Evolutionary conservation across 2,888 invertebrate species (phyloP).

Genomic region (Pandemis corylana): DNA sequence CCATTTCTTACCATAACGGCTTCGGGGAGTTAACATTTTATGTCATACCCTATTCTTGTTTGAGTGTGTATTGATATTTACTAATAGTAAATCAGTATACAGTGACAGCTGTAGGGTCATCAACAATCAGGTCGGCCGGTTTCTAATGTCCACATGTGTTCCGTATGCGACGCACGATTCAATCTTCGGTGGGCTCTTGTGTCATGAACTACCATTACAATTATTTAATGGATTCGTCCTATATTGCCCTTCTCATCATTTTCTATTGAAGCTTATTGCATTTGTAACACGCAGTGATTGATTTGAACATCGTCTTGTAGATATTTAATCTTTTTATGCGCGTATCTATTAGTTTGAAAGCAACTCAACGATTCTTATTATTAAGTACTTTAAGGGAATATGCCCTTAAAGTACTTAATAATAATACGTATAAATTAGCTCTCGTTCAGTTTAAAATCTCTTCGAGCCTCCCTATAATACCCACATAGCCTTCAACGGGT

Average conservation of each 20-base stretch:
- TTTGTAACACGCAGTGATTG: constrained; percentile 25
- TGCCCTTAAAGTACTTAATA: too few relatives aligned
- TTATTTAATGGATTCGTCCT: constrained; percentile 66
- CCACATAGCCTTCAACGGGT: background rate
- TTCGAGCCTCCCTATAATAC: background rate
- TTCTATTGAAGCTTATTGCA: constrained; percentile 54
- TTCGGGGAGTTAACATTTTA: constrained; percentile 28
- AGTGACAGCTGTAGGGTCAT: constrained; percentile 49
- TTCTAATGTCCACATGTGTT: constrained; percentile 49
- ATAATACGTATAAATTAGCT: too few relatives aligned
- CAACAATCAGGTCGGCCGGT: constrained; percentile 59
- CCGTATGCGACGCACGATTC: constrained; percentile 47
- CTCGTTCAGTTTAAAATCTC: background rate
- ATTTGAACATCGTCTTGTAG: constrained; percentile 17
- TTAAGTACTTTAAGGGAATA: too few relatives aligned
- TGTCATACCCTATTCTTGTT: constrained; percentile 43
- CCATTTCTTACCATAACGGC: constrained; percentile 32
- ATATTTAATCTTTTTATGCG: constrained; percentile 4
- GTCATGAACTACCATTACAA: constrained; percentile 59
- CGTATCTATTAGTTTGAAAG: background rate
- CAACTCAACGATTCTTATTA: background rate
- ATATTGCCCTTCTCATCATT: constrained; percentile 51
- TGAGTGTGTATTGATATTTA: constrained; percentile 44
- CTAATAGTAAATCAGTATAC: constrained; percentile 38
- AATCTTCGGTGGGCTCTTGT: constrained; percentile 47